Evolutionary conservation across 2,797 vertebrate genomes (phyloP).

Genomic region (Cheirogaleus major): DNA sequence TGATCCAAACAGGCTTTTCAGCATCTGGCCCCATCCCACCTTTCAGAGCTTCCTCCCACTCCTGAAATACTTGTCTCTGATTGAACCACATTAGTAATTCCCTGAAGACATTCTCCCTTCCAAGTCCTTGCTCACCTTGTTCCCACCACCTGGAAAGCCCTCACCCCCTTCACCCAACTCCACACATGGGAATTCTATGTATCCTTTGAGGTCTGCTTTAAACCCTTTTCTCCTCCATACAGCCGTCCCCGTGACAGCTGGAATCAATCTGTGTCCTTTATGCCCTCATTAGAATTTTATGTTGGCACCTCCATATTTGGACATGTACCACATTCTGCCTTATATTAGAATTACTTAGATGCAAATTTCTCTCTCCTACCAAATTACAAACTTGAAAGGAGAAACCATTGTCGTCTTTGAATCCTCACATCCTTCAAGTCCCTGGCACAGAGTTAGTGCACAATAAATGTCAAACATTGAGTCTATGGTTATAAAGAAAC

Average conservation of each 20-base stretch:
- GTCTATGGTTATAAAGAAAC: not conserved
- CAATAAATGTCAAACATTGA: not conserved
- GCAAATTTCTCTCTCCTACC: not conserved
- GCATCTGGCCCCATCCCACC: not conserved
- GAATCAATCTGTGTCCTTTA: slow-evolving; percentile 48
- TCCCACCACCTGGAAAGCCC: not conserved
- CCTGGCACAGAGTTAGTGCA: not conserved
- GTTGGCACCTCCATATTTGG: slow-evolving; percentile 28
- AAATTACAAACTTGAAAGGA: slow-evolving; percentile 4
- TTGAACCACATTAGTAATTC: not conserved
- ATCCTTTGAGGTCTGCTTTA: not conserved
- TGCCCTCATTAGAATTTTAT: slow-evolving; percentile 24
- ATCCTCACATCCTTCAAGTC: not conserved
- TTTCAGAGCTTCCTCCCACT: not conserved
- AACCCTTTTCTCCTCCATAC: not conserved
- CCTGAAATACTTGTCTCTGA: not conserved
- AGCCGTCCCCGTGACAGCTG: not conserved
- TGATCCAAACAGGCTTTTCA: not conserved
- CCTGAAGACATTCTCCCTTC: not conserved
- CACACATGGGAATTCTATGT: not conserved
- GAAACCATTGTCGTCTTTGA: not conserved
- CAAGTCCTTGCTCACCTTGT: not conserved
- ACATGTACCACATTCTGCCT: not conserved
- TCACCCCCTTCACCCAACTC: not conserved
- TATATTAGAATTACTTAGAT: slow-evolving; percentile 12